Base-by-base conservation (phyloP, 2,113 vertebrate genomes). In the Ariopsis seemanni region DNA sequence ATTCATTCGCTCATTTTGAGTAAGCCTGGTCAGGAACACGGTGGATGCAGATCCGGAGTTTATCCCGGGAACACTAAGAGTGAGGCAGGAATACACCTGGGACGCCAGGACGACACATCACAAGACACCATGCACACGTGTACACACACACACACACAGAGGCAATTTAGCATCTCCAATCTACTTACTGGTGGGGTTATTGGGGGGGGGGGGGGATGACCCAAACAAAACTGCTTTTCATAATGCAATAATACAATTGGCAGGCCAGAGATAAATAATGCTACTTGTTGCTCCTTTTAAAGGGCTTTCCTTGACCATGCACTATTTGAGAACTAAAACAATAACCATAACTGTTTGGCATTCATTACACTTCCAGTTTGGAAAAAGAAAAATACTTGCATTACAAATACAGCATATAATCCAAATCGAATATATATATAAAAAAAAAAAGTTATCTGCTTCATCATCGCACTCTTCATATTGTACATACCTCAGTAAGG, bases 201-300 rank as follows among this genome's bases (percentile, higher is more conserved):
- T 27, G 2, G 11, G 6, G 15, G n/a, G 10, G 42, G 8, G 0
- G 8, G 42, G 14, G 7, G 22, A 7, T 11, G 34, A 75, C 42
- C 42, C 42, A 25, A 22, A 17, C 20, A 15, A 57, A 20, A 1
- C n/a, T 82, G 34, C 0, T 82, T 25, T 9, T 34, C 5, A 25
- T 60, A 82, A 81, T 57, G 48, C 34, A 55, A 27, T 48, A 74
- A 69, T 65, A 65, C 27, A 25, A 84, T 0, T 20, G 30, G 14
- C 30, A 48, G 77, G 11, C 50, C 20, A 48, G 20, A 57, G 50
- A 82, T 60, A 67, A 82, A 82, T 82, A 74, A 87, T 75, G 86
- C 79, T 83, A 87, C 79, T 63, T 86, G 57, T 63, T 67, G 75
- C 85, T 80, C 85, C 50, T 80, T 34, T 80, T 53, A 85, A 78